A percentile compares a stretch with the other conserved stretches of the same genome.
phyloP scores from a whole-genome alignment of 2,888 invertebrate species.

The Drosophila mayaguana region DNA sequence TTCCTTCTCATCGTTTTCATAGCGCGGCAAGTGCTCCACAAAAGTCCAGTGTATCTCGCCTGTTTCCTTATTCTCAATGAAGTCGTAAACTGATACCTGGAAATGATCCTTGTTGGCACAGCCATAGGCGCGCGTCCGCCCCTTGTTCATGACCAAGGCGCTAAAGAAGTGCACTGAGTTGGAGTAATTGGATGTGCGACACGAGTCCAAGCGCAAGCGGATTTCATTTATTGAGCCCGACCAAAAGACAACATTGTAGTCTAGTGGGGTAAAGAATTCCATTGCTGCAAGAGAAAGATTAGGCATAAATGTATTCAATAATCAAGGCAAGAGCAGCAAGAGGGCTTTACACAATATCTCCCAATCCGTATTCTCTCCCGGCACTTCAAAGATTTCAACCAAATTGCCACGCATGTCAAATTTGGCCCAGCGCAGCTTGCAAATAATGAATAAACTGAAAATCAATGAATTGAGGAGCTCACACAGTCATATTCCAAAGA shows the following conservation, averaged over 20 bases:
- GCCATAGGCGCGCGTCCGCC: slow-evolving; percentile 89
- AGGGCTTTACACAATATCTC: slow-evolving; percentile 88
- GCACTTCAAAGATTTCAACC: slow-evolving; percentile 87
- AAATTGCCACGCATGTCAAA: slow-evolving; percentile 92
- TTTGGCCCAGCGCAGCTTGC: slow-evolving; percentile 90
- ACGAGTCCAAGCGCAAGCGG: slow-evolving; percentile 89
- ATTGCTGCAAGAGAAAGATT: slow-evolving; percentile 85
- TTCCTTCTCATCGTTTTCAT: slow-evolving; percentile 90
- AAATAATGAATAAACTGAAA: slow-evolving; percentile 90
- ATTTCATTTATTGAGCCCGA: slow-evolving; percentile 92
- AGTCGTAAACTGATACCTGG: slow-evolving; percentile 85
- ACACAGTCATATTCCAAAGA: background rate
- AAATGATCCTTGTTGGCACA: slow-evolving; percentile 89
- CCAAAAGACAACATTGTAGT: slow-evolving; percentile 92
- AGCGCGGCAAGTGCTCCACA: slow-evolving; percentile 87
- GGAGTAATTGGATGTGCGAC: slow-evolving; percentile 81
- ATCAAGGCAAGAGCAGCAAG: background rate
- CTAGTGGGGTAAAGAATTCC: slow-evolving; percentile 89
- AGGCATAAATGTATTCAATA: background rate
- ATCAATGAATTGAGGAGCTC: background rate
- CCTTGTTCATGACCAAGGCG: slow-evolving; percentile 89
- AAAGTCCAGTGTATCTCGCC: slow-evolving; percentile 87
- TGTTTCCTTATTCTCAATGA: slow-evolving; percentile 63
- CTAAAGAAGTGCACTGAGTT: slow-evolving; percentile 80
- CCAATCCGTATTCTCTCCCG: slow-evolving; percentile 88